These are phyloP conservation scores for Thalassophryne amazonica DNA, from an alignment of 2,797 vertebrate genomes.

Conservation along the genomic window DNA sequence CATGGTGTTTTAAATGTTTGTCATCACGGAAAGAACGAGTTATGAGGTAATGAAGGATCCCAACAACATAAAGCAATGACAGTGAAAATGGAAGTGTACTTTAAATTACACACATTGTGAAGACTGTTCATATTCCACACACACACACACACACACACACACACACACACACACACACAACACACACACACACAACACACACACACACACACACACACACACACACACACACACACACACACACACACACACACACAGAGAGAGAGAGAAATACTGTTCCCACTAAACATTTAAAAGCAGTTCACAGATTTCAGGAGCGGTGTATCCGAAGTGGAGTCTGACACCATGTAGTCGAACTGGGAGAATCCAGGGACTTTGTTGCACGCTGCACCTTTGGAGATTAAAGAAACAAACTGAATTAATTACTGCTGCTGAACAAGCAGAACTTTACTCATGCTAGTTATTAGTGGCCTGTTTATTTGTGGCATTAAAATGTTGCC, in stretches of 20 bases:
- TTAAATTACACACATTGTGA: too few species aligned
- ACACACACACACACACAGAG: too few species aligned
- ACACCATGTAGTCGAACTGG: constrained; percentile 89
- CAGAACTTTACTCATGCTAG: not conserved
- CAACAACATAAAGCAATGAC: not conserved
- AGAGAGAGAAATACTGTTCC: too few species aligned
- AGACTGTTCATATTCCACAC: too few species aligned
- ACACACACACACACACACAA: too few species aligned
- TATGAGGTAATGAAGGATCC: not conserved
- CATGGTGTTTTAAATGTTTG: not conserved
- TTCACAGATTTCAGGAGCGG: constrained; percentile 81
- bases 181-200: too few species aligned
- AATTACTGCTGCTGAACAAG: not conserved
- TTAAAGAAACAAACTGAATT: not conserved
- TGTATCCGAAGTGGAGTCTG: constrained; percentile 61
- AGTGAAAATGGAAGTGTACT: too few species aligned
- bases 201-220: too few species aligned
- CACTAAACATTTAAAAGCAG: constrained; percentile 86
- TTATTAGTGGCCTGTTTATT: not conserved
- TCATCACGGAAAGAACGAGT: not conserved
- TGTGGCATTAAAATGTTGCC: not conserved
- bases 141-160: too few species aligned
- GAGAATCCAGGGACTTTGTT: constrained; percentile 83
- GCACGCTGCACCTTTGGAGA: constrained; percentile 88
- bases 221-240: too few species aligned